Evolutionary conservation across 1,140 invertebrate genomes (phyloP).

Genomic region (Muscidifurax raptorellus): DNA sequence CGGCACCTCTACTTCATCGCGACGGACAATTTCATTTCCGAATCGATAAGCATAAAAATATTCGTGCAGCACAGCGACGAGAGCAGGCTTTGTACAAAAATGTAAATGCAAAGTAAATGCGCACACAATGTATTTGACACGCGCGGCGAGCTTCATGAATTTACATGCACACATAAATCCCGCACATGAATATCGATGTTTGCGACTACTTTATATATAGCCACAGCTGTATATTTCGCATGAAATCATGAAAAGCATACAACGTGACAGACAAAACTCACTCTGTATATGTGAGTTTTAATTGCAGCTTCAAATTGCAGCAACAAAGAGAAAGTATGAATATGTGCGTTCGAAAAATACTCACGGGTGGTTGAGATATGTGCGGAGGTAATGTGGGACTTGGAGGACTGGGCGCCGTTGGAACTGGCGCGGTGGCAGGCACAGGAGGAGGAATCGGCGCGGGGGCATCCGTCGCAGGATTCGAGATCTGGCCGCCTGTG

Average conservation of each 20-base stretch:
- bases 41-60: background rate
- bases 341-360: conserved; percentile 53
- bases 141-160: background rate
- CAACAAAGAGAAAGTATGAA: background rate
- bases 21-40: background rate
- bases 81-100: background rate
- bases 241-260: conserved; percentile 15
- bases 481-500: conserved; percentile 74
- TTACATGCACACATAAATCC: conserved; percentile 15
- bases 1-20: background rate
- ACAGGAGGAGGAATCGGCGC: conserved; percentile 74
- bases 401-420: conserved; percentile 74
- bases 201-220: background rate
- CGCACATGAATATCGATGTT: background rate
- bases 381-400: conserved; percentile 75
- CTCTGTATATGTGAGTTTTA: background rate
- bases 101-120: conserved; percentile 1
- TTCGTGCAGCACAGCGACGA: background rate
- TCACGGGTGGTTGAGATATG: conserved; percentile 75
- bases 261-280: background rate
- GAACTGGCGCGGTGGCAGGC: conserved; percentile 72
- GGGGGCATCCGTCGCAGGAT: conserved; percentile 73
- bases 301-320: background rate
- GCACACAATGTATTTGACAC: conserved; percentile 2
- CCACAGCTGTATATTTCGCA: background rate